A percentile compares a stretch with the other conserved stretches of the same genome.
These are phyloP conservation scores for Apodemus agrarius DNA, from an alignment of 2,797 vertebrate species.

Conservation along the genomic window DNA sequence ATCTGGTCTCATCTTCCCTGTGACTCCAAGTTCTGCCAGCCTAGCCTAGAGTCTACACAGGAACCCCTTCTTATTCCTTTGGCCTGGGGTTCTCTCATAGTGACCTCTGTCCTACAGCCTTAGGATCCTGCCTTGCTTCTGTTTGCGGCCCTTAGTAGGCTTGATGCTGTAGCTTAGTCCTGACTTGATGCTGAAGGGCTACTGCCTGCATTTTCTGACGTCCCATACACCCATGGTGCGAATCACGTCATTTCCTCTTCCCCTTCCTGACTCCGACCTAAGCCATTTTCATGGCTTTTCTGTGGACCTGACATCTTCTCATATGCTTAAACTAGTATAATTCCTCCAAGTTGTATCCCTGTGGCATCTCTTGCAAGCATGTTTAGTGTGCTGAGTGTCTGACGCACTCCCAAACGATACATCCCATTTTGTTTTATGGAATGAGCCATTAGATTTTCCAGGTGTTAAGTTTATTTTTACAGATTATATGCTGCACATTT, in stretches of 20 bases:
- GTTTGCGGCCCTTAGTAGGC: not conserved
- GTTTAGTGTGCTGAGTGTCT: not conserved
- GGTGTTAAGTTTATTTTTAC: not conserved
- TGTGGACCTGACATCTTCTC: not conserved
- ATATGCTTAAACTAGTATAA: not conserved
- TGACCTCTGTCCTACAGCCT: not conserved
- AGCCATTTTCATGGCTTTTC: not conserved
- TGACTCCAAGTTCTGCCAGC: not conserved
- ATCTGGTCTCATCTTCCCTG: not conserved
- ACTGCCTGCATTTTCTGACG: too few relatives aligned
- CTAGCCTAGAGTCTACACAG: not conserved
- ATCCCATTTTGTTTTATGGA: not conserved
- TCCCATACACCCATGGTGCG: rapidly evolving
- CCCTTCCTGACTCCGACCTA: not conserved
- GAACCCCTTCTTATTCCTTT: not conserved
- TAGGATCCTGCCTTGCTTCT: not conserved
- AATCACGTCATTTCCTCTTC: not conserved
- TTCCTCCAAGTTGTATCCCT: not conserved
- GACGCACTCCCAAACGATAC: not conserved
- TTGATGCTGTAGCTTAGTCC: not conserved
- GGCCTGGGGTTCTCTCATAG: not conserved
- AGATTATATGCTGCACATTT: not conserved
- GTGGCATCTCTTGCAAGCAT: not conserved
- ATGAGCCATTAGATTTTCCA: not conserved
- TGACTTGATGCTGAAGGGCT: not conserved